Percentiles rank a stretch among this genome's conserved stretches.
phyloP scores from a whole-genome alignment of 1,140 invertebrate genomes.

The Batillaria attramentaria region DNA sequence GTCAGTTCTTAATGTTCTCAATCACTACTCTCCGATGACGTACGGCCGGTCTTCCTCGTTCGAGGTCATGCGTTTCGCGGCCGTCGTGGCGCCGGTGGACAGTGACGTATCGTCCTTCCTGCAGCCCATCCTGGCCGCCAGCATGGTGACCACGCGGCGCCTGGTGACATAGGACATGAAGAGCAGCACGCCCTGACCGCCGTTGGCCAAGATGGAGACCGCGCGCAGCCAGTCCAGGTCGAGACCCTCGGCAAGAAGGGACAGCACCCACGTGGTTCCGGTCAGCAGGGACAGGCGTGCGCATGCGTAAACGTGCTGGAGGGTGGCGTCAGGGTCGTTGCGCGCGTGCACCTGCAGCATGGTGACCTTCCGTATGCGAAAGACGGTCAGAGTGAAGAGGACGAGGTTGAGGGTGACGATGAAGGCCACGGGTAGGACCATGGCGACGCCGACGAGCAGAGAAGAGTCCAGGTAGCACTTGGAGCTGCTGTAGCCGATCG shows the following conservation, averaged over 20 bases:
- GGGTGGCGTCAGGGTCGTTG: not conserved
- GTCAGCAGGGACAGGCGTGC: conserved; percentile 64
- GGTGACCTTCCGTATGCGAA: conserved; percentile 23
- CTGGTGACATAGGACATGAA: conserved; percentile 74
- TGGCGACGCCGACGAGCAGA: conserved; percentile 23
- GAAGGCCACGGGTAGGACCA: conserved; percentile 27
- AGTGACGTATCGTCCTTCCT: no score
- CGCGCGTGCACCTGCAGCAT: no score
- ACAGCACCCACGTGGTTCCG: conserved; percentile 76
- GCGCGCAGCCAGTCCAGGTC: conserved; percentile 72
- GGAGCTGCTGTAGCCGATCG: conserved; percentile 32
- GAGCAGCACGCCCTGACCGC: conserved; percentile 76
- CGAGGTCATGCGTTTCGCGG: no score
- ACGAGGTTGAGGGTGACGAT: conserved; percentile 34
- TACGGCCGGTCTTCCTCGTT: no score
- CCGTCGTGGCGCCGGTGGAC: no score
- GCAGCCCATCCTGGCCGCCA: not conserved
- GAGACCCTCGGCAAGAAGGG: conserved; percentile 73
- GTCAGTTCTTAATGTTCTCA: no score
- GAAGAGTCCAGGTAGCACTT: conserved; percentile 38
- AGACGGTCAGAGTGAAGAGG: conserved; percentile 37
- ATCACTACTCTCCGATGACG: no score
- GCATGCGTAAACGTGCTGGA: conserved; percentile 37
- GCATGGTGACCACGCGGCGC: conserved; percentile 23
- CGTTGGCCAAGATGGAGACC: conserved; percentile 75